A percentile compares a stretch with the other conserved stretches of the same genome.
These are phyloP conservation scores for Montipora efflorescens DNA, from an alignment of 64 coral and sea anemone species.

Conservation along the genomic window DNA sequence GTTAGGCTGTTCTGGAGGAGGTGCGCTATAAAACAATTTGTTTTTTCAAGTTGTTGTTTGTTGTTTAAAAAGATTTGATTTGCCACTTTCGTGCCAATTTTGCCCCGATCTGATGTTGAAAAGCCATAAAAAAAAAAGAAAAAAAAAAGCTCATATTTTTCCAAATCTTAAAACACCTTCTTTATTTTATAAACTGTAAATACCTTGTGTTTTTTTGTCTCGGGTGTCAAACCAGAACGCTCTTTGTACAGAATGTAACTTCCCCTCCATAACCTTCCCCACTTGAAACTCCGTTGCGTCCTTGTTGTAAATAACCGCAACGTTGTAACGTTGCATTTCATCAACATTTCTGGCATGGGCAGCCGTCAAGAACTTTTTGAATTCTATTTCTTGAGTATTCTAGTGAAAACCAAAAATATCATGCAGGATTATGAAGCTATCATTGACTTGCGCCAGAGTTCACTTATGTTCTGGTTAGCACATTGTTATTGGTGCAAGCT, in stretches of 20 bases:
- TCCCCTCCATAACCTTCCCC: not conserved
- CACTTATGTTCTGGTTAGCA: too few relatives aligned
- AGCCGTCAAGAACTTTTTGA: not conserved
- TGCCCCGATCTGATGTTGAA: too few relatives aligned
- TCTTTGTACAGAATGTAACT: not conserved
- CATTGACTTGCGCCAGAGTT: not conserved
- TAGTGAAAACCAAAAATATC: not conserved
- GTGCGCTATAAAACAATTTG: not conserved
- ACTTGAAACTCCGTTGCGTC: not conserved
- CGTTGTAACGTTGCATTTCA: not conserved
- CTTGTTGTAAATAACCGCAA: not conserved
- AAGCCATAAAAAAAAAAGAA: too few relatives aligned
- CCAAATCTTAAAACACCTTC: not conserved
- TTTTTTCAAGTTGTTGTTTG: too few relatives aligned
- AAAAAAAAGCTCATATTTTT: not conserved
- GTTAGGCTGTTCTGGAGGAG: slow-evolving; percentile 9
- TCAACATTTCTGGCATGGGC: not conserved
- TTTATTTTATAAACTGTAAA: not conserved
- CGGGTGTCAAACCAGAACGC: not conserved
- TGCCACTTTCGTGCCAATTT: too few relatives aligned
- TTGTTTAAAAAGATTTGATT: not conserved
- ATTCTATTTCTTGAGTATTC: not conserved
- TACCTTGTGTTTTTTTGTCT: not conserved
- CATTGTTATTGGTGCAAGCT: too few relatives aligned
- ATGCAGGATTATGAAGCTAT: not conserved